Base-by-base conservation (phyloP, 2,888 invertebrate genomes). In the Microctonus brassicae region DNA sequence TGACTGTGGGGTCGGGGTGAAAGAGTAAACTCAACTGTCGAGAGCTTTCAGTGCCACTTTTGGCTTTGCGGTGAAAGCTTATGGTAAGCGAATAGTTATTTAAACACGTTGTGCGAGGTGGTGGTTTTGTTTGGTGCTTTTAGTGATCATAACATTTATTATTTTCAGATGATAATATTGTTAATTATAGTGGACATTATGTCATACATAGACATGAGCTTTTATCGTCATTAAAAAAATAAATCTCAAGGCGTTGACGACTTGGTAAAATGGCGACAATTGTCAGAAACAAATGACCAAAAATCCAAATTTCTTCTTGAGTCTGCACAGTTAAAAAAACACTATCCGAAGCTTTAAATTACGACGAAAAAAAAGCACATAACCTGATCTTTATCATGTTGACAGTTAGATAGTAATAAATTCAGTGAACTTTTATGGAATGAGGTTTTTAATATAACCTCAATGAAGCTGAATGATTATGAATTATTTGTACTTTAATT, bases 31-130 rank as follows among this genome's bases (percentile, higher is more conserved):
- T 62, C 63, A 34, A 47, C 47, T 47, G 6, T 2, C 20, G 6
- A 47, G 80, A 81, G 82, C 81, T 82, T 83, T 83, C 83, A 83
- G 83, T 83, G 76, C 77, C 81, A 80, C 77, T 77, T 79, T 80
- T 77, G 79, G 81, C 80, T 82, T 77, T 75, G 75, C 64, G 57
- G 73, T 36, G 24, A 13, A 33, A 22, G 11, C 22, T 53, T 34
- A 11, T 22, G 26, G 11, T 29, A 13, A 29, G 22, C 9, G 20
- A 34, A n/a, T 5, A 29, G 24, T 22, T 3, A 61, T 6, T 20
- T 9, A 6, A 61, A 22, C 57, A 24, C 39, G 55, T 60, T 57
- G 42, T 58, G 66, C 67, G 64, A 47, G 47, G 47, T 47, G 47
- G 69, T 64, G 65, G 60, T 39, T 64, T 65, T 20, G 3, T 63